Evolutionary conservation across 2,113 vertebrate genomes (phyloP).

Genomic region (Apteryx mantelli): DNA sequence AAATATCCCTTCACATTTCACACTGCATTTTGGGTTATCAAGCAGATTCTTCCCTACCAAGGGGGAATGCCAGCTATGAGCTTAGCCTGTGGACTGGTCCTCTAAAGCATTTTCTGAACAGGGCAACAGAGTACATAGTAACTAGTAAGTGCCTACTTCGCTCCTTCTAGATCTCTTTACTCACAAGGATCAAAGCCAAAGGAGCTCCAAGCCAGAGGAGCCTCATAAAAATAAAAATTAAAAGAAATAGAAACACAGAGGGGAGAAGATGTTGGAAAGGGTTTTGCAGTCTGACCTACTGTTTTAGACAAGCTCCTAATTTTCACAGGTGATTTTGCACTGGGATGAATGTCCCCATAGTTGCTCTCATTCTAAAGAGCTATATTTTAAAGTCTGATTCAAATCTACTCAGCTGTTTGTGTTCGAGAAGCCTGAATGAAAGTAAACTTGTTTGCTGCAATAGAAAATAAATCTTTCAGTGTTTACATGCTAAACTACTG

Average conservation of each 20-base stretch:
- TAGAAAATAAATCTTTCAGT: constrained; percentile 22
- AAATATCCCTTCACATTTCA: not conserved
- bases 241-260: not conserved
- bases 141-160: not conserved
- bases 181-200: not conserved
- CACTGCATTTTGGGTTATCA: not conserved
- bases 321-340: constrained; percentile 2
- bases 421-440: not conserved
- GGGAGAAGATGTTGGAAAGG: not conserved
- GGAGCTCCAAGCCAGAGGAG: not conserved
- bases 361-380: constrained; percentile 22
- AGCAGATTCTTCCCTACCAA: not conserved
- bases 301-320: not conserved
- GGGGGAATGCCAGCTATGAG: not conserved
- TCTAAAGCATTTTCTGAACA: not conserved
- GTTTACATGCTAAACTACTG: constrained; percentile 22
- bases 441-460: not conserved
- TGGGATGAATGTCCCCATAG: not conserved
- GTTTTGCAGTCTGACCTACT: not conserved
- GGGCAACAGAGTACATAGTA: not conserved
- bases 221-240: not conserved
- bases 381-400: constrained; percentile 35
- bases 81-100: not conserved
- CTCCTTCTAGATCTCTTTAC: not conserved
- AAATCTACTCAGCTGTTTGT: constrained; percentile 28